Conservation (phyloP, 2,113 vertebrate species). For the Ciconia maguari region DNA sequence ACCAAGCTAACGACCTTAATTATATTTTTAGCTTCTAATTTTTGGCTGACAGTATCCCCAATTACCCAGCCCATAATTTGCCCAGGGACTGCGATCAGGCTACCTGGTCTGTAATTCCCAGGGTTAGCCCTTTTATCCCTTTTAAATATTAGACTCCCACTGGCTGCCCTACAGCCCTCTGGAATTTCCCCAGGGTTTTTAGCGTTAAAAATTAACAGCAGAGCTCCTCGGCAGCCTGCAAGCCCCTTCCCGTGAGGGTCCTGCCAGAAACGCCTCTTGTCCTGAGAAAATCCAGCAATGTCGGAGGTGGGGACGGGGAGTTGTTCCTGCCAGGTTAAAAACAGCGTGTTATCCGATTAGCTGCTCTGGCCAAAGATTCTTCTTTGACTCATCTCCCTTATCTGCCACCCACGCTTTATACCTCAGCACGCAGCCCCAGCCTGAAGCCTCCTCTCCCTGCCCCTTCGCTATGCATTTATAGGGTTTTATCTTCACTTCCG, state of each 20-base stretch:
- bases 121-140: constrained; percentile 28
- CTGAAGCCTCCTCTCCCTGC: not conserved
- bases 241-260: not conserved
- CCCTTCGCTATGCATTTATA: rapidly evolving
- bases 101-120: constrained; percentile 40
- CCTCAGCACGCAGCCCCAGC: not conserved
- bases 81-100: not conserved
- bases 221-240: not conserved
- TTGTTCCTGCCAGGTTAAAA: not conserved
- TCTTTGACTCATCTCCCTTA: not conserved
- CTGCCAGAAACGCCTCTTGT: not conserved
- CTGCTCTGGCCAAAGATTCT: not conserved
- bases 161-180: constrained; percentile 5
- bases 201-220: constrained; percentile 35
- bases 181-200: constrained; percentile 43
- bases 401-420: not conserved
- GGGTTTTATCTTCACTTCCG: not conserved
- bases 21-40: constrained; percentile 61
- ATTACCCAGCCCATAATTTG: constrained; percentile 41
- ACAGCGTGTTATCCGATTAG: not conserved
- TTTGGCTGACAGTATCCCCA: constrained; percentile 43
- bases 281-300: not conserved
- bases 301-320: not conserved
- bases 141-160: constrained; percentile 28
- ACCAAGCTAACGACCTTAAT: constrained; percentile 49